Conservation (phyloP, 2,888 invertebrate species). For the Hyalella azteca region DNA sequence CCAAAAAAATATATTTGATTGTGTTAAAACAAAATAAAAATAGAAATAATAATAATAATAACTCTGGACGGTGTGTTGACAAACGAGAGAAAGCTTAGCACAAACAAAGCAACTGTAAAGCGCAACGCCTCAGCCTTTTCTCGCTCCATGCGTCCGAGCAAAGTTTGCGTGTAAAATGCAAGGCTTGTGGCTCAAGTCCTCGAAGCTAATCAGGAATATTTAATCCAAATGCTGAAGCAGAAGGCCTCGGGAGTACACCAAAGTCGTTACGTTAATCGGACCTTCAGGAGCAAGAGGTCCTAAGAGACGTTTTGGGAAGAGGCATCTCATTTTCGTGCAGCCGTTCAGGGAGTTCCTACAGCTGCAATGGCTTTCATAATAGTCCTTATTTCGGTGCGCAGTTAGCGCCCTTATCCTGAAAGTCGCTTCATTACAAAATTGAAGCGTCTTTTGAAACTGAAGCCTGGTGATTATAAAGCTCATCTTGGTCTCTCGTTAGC, state of each 20-base stretch:
- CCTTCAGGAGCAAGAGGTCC: neutral
- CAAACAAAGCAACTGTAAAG: too few relatives aligned
- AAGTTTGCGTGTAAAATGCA: neutral
- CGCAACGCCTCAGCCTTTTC: too few relatives aligned
- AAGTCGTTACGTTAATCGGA: neutral
- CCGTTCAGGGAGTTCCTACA: neutral
- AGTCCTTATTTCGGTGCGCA: neutral
- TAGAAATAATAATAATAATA: too few relatives aligned
- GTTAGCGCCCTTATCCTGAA: too few relatives aligned
- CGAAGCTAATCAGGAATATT: slow-evolving; percentile 14
- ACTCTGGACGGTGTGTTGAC: too few relatives aligned
- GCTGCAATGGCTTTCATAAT: neutral
- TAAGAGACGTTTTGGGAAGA: neutral
- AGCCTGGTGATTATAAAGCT: too few relatives aligned
- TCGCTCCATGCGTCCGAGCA: neutral
- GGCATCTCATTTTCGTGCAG: neutral
- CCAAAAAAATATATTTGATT: too few relatives aligned
- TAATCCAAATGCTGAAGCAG: slow-evolving; percentile 5
- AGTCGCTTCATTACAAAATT: too few relatives aligned
- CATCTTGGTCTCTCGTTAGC: too few relatives aligned
- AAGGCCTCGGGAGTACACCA: neutral
- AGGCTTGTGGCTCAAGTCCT: neutral
- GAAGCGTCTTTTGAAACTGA: too few relatives aligned
- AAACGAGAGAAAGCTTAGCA: too few relatives aligned
- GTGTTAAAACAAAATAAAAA: too few relatives aligned